Conservation (phyloP, 2,888 invertebrate species). For the Pantelozetes paolii region DNA sequence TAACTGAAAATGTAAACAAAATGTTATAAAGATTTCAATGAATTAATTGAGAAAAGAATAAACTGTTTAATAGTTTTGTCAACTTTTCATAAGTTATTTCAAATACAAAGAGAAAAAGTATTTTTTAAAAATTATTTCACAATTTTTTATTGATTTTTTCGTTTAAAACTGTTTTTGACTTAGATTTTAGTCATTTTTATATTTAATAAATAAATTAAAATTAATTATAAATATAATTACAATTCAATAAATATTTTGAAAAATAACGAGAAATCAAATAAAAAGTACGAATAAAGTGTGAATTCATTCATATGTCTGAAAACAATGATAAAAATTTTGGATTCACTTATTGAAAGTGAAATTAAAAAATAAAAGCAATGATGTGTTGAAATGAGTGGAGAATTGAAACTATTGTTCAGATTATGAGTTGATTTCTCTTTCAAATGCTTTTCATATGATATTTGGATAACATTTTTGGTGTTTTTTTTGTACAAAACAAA, state of each 20-base stretch:
- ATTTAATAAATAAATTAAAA: background rate
- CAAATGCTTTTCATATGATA: constrained; percentile 23
- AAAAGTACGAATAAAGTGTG: background rate
- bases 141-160: background rate
- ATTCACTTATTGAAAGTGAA: too few relatives aligned
- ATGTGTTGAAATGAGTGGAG: background rate
- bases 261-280: background rate
- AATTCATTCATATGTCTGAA: too few relatives aligned
- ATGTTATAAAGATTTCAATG: background rate
- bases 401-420: background rate
- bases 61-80: constrained; percentile 5
- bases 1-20: too few relatives aligned
- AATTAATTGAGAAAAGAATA: constrained; percentile 15
- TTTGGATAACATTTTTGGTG: constrained; percentile 26
- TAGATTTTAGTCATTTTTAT: background rate
- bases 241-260: background rate
- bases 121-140: background rate
- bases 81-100: constrained; percentile 25
- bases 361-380: background rate
- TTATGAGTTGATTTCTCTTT: constrained; percentile 2
- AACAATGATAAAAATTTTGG: too few relatives aligned
- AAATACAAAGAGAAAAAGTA: constrained; percentile 13
- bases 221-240: background rate
- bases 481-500: constrained; percentile 23
- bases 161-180: background rate